Evolutionary conservation across 2,888 invertebrate species (phyloP).

Genomic region (Hermodice carunculata): DNA sequence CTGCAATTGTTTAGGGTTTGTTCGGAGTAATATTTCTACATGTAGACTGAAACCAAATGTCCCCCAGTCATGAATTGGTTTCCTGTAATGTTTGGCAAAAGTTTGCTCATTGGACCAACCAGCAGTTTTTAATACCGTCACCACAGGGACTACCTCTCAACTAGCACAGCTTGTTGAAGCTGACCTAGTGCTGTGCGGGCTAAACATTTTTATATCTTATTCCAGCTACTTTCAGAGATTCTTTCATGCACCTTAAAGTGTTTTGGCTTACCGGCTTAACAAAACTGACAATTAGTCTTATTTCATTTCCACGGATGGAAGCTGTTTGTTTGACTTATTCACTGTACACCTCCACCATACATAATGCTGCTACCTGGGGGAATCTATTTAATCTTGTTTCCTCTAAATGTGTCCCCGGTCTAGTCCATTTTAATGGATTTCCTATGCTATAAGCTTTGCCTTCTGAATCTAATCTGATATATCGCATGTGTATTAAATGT

Average conservation of each 20-base stretch:
- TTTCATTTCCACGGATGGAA: conserved; percentile 19
- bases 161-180: conserved; percentile 15
- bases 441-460: conserved; percentile 8
- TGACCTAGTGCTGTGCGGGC: conserved; percentile 28
- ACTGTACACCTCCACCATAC: conserved; percentile 19
- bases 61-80: too few relatives aligned
- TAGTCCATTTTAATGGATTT: conserved; percentile 30
- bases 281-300: conserved; percentile 20
- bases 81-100: conserved; percentile 4
- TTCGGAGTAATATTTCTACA: too few relatives aligned
- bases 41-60: too few relatives aligned
- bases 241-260: conserved; percentile 33
- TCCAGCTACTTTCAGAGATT: conserved; percentile 17
- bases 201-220: conserved; percentile 24
- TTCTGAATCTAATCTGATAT: conserved; percentile 10
- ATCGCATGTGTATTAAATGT: conserved; percentile 23
- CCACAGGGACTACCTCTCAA: conserved; percentile 7
- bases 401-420: conserved; percentile 22
- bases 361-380: conserved; percentile 24
- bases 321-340: conserved; percentile 21
- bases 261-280: conserved; percentile 25
- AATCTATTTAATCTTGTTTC: conserved; percentile 8
- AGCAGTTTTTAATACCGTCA: conserved; percentile 26
- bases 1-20: too few relatives aligned
- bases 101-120: conserved; percentile 21